Evolutionary conservation across 2,113 vertebrate genomes (phyloP), one percentile per base, ranked within the genome.

Genomic region (Brienomyrus brachyistius): DNA sequence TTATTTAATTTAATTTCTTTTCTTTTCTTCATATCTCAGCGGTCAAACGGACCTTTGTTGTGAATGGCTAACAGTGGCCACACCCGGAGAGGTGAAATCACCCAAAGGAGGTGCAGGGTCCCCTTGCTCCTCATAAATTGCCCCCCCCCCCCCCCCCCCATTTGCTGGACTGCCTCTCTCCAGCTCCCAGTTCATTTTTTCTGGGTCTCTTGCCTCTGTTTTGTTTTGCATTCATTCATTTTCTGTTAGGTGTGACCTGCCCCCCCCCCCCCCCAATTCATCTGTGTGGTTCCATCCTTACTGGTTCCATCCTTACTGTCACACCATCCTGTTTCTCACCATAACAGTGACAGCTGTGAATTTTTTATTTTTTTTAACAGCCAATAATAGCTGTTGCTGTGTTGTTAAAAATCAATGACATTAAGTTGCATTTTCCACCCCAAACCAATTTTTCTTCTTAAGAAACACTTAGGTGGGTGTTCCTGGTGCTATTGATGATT

Each of bases 171-270:
- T 52, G 31, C 27, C 6, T 9, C 19, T 27, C 47, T 17, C 43
- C 47, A 48, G 43, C 83, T 47, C 83, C 23, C 47, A 50, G 84
- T 54, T 59, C 40, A 40, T 31, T 35, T 1, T 52, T 1, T 31
- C 47, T 48, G 11, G 40, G 45, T 84, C 40, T 84, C 23, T 86
- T 54, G 48, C 86, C 86, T 88, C n/a, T 59, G 56, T 88, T 88
- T 88, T 88, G n/a, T 87, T 27, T 87, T 87, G 48, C 82, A 47
- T 48, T 47, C 19, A 21, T 40, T 54, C n/a, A 9, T 51, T 31
- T 27, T 40, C 51, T 17, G n/a, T 48, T 50, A 27, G 48, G 84
- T 86, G 84, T 45, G 77, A 45, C 9, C 45, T 10, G 0, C 19
- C 7, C 40, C 43, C 82, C 8, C 15, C 80, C 21, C 21, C 40